Base-by-base conservation (phyloP, 2,888 invertebrate genomes). In the Drosophila pseudotakahashii region DNA sequence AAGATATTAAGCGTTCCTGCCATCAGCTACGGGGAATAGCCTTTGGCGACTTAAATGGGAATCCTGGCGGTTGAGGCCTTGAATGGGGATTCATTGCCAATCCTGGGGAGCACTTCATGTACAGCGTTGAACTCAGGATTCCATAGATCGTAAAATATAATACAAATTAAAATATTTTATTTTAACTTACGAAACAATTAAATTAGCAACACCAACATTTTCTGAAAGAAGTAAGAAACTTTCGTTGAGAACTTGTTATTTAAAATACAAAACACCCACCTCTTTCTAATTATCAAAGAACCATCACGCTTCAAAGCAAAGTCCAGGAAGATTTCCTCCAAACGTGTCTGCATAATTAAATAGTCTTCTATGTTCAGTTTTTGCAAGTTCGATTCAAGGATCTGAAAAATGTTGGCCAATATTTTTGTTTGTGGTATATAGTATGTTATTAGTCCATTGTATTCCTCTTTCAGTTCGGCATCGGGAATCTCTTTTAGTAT, bases 251-350 rank as follows among this genome's bases (percentile, higher is more conserved):
- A 34, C 11, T 1, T 11, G 3, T 11, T 0, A 7, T 6, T 11
- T 9, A 7, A 10, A 16, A 48, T 19, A 2, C 1, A 19, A 48
- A 30, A 1, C 11, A 48, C n/a, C 0, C 4, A 48, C 37, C 39
- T 48, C 19, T 30, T 48, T 7, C 7, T 16, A 11, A 16, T 11
- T 6, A 30, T 32, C 11, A 10, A 6, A 5, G 32, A 51, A 41
- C 9, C 3, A 10, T 13, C 13, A 4, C 32, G 26, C 1, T 50
- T 39, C 0, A 50, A 10, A 1, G 95, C 94, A 79, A 95, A 94
- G 75, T 94, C 93, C 37, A 95, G 88, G 90, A 95, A 95, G 64
- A 96, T 94, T 92, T 96, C 96, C 90, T 96, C 96, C 16, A 96
- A 92, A 0, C 95, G 95, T 0, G 96, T 96, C 90, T 96, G 96